Evolutionary conservation across 2,797 vertebrate species (phyloP), one percentile per base, ranked within the genome.

Genomic region (Sebastiscus albofasciatus): DNA sequence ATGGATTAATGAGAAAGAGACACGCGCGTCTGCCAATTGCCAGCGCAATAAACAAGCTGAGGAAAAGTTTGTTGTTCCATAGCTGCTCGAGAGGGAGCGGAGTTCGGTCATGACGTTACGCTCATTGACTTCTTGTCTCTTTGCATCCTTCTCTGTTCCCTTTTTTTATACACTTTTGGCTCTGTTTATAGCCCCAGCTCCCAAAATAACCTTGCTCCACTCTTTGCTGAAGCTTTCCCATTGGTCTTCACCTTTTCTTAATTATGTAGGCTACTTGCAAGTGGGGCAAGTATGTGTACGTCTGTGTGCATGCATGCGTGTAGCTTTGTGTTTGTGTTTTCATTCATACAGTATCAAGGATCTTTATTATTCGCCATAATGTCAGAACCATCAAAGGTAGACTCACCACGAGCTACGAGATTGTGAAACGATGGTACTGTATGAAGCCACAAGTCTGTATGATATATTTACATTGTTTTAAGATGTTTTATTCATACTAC

Each of bases 1-100:
- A 72, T 39, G 72, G 87, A 89, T 88, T 93, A 91, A 94, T 93
- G 90, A 88, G 90, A 86, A 77, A 78, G 79, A 91, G 75, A 88
- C 84, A 75, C 55, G 36, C 42, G 5, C 8, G 46, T 79, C 82
- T 87, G 55, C 88, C 88, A 82, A 29, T 72, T 72, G 81, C 77
- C 68, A 46, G 34, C 7, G n/a, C 79, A 83, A 77, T 87, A 91
- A 93, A 78, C 85, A 79, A 82, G 75, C 81, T 1, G 75, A 76
- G 56, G 68, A 81, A 80, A 88, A 77, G 83, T 87, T 84, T 89
- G 77, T 79, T 88, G 77, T 83, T 80, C 55, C 9, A 0, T 8
- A 13, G 67, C 60, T 73, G 81, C 22, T 52, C 6, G 18, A 77
- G 55, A 61, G 60, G 22, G 64, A 85, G 79, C 75, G 8, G 60